Base-by-base conservation (phyloP, 2,888 invertebrate genomes). In the Hypena proboscidalis region DNA sequence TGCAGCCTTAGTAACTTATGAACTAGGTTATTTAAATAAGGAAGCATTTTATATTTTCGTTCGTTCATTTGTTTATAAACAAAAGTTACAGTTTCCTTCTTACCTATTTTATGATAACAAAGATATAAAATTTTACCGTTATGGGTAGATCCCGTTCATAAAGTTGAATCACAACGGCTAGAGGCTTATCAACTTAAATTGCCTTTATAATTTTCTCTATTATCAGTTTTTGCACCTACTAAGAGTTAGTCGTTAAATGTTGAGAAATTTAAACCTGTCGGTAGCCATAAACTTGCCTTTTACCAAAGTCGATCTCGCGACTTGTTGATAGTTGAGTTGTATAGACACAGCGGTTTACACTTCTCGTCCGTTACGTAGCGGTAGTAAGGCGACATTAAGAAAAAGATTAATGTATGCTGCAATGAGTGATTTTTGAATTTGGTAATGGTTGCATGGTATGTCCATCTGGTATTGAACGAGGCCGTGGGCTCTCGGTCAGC, bases 401-500 rank as follows among this genome's bases (percentile, higher is more conserved):
- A 64, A 80, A 61, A 62, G 42, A 36, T 77, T 69, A 80, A 81
- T 86, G 87, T 69, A 82, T 70, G 45, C 32, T 58, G 27, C 20
- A 27, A 41, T 51, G 51, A 61, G 67, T 42, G 15, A n/a, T 70
- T 66, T 64, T 62, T 73, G 52, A 53, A 38, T 55, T 58, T 46
- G 51, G 47, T 47, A 54, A 54, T 36, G 60, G 58, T 68, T 66
- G 67, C 48, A 54, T 58, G 67, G 72, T 80, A 67, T 58, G 71
- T 65, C 64, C 67, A 69, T 75, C 78, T 84, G 83, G 77, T 88
- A 86, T 83, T 83, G 83, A 89, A 85, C 84, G 83, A 72, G 89
- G 89, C 80, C 85, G 81, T 66, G 71, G 70, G 73, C 85, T 83
- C 82, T 83, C 85, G 89, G 90, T 88, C 89, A 90, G 80, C 74